These are phyloP conservation scores for Diaperis boleti DNA, from an alignment of 2,888 invertebrate species.

Conservation along the genomic window DNA sequence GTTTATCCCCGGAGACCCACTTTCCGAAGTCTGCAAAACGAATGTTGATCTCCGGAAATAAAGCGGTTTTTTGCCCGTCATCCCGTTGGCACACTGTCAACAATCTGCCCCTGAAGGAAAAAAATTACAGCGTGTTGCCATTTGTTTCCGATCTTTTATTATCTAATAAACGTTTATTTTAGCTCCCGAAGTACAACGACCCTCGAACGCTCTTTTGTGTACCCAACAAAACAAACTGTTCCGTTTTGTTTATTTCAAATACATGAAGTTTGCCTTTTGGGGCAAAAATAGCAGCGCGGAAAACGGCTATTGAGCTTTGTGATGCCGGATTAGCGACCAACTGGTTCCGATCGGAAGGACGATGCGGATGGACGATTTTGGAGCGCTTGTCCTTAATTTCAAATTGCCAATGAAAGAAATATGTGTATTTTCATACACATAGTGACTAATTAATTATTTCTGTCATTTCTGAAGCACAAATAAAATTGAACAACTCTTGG, in stretches of 20 bases:
- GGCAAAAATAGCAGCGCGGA: neutral
- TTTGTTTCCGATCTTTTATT: conserved; percentile 12
- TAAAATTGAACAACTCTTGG: too few relatives aligned
- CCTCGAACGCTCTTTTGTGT: conserved; percentile 4
- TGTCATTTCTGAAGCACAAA: too few relatives aligned
- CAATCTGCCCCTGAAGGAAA: neutral
- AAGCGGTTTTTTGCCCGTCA: conserved; percentile 6
- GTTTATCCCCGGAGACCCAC: neutral
- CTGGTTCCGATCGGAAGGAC: too few relatives aligned
- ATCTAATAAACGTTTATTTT: conserved; percentile 16
- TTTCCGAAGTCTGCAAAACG: neutral
- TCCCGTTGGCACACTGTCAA: conserved; percentile 1
- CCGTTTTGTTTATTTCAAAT: conserved; percentile 12
- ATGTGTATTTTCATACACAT: too few relatives aligned
- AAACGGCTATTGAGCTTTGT: neutral
- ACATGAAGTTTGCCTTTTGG: neutral
- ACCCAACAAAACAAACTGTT: conserved; percentile 16
- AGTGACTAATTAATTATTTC: too few relatives aligned
- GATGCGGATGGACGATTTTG: too few relatives aligned
- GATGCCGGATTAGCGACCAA: too few relatives aligned
- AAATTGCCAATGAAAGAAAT: too few relatives aligned
- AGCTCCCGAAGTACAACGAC: conserved; percentile 12
- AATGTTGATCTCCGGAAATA: neutral
- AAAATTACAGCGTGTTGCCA: neutral
- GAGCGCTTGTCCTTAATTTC: too few relatives aligned